Base-by-base conservation (phyloP, 2,797 vertebrate genomes). In the Platyrinchus mystaceus region DNA sequence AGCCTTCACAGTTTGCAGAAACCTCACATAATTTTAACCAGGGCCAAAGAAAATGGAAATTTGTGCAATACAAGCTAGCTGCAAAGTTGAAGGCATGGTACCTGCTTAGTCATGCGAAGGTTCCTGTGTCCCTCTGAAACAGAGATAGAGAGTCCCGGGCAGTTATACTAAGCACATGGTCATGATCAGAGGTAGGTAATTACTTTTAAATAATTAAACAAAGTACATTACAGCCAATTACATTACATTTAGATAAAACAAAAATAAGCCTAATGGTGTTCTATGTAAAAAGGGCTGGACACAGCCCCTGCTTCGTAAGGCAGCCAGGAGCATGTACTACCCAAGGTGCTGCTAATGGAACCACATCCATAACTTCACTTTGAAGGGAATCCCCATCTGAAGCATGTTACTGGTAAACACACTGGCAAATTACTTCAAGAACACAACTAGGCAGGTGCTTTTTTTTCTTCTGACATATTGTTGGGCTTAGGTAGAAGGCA, bases 61-160 rank as follows among this genome's bases (percentile, higher is more conserved):
- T 78, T 94, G 90, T 88, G 71, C 84, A 75, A 95, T 88, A 97
- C 96, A 96, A 97, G 96, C 94, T 91, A 97, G 96, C 97, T 89
- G 96, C 97, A 95, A 97, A 97, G 97, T 98, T 96, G 97, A 97
- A 98, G 96, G 97, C 98, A 97, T 98, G 98, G 96, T 99, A 99
- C 99, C 99, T 99, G 98, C 98, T 97, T 97, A 97, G 98, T 99
- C 99, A 99, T 97, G 99, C 98, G 99, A 97, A 98, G 99, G 97
- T 97, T 99, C 99, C 98, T 99, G 99, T 98, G 99, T 99, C 98
- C 98, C 99, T 99, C 99, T 99, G 99, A 97, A 99, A 99, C 98
- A 99, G 98, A 99, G 98, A 99, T 98, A 98, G 84, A 99, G 98
- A 98, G 87, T 95, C 97, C 97, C 24, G 28, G 47, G 92, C 85